Evolutionary conservation across 2,888 invertebrate species (phyloP), one percentile per base, ranked within the genome.

Genomic region (Rhaphigaster nebulosa): DNA sequence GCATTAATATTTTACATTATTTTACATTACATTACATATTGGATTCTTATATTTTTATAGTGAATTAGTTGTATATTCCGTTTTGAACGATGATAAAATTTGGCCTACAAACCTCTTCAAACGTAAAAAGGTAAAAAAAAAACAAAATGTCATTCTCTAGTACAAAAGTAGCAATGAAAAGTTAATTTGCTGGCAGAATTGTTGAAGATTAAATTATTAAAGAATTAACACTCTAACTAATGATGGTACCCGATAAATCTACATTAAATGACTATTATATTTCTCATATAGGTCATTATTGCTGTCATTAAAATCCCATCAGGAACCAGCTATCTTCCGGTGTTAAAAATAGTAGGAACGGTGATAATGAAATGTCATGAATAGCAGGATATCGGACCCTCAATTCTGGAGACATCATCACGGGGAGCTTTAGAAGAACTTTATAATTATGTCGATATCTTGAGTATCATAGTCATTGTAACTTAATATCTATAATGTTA

Each of bases 261-360:
- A 2, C 18, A 65, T 34, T 18, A 34, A 34, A 29, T 65, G 29
- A 13, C 23, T 38, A 38, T 76, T 76, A 38, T 38, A 76, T 23
- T 76, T 76, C 34, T 20, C 70, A 76, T 76, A 23, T 34, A 50
- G 15, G 45, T 87, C 54, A 87, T 87, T 56, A 87, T 29, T 23
- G 6, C 15, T 87, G 5, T 26, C 87, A 87, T 87, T 87, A 87
- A 87, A 87, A 87, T 87, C 87, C 54, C 87, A 87, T 87, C 87
- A 87, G 38, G 29, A 87, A 54, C 34, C 29, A 38, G 20, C 3
- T 1, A 38, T 76, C 20, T 76, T 76, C 70, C 34, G 34, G 0
- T 38, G 10, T 38, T 76, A 23, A 20, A 38, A 76, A 8, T 38
- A 76, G 38, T 38, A 38, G 70, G 13, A 76, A 20, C 23, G 34